phyloP scores from a whole-genome alignment of 2,797 vertebrate species.

The Valencia hispanica region DNA sequence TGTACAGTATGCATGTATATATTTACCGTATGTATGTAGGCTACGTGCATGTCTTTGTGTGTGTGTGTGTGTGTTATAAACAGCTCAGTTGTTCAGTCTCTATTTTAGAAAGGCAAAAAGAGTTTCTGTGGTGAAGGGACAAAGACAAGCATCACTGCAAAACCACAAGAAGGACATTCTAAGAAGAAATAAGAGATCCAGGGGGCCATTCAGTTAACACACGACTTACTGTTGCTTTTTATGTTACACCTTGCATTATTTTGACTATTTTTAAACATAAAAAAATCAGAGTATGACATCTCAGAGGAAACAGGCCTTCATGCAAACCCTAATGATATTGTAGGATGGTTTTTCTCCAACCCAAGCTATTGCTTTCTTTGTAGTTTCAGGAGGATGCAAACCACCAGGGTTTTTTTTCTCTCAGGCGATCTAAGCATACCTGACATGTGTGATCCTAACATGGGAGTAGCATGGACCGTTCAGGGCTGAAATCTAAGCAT shows the following conservation, averaged over 20 bases:
- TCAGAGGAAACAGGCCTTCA: constrained; percentile 20
- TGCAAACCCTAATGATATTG: constrained; percentile 27
- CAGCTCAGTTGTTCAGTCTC: constrained; percentile 2
- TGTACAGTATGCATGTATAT: background rate
- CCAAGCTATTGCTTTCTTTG: constrained; percentile 40
- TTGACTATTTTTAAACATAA: background rate
- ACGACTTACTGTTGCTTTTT: background rate
- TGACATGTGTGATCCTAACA: background rate
- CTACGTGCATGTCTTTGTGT: too few species aligned
- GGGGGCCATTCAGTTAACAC: background rate
- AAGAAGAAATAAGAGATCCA: background rate
- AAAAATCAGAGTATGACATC: background rate
- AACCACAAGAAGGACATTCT: constrained; percentile 5
- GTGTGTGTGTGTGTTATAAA: background rate
- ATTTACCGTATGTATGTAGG: background rate
- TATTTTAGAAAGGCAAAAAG: background rate
- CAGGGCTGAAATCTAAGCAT: constrained; percentile 11
- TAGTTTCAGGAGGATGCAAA: constrained; percentile 16
- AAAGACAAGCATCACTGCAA: background rate
- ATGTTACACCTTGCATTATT: background rate
- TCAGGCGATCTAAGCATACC: background rate
- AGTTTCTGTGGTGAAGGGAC: background rate
- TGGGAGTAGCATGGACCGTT: background rate
- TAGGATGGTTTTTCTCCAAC: constrained; percentile 29
- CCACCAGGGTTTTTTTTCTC: background rate